A percentile compares a stretch with the other conserved stretches of the same genome.
phyloP scores from a whole-genome alignment of 2,797 vertebrate genomes.

The Natrix natrix region DNA sequence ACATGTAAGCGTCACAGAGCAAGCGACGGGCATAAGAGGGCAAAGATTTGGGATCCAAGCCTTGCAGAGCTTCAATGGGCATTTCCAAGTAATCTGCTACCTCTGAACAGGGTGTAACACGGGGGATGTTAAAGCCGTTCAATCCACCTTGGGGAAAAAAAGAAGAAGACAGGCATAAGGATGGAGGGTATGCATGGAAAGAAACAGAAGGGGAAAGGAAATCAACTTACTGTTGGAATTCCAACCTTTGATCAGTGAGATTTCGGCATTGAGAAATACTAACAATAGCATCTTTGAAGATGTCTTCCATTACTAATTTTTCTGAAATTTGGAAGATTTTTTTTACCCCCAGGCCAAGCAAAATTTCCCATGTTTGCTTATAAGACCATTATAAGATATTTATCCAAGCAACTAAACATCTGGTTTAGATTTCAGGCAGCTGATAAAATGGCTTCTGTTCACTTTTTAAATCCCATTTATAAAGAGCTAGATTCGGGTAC shows the following conservation, averaged over 20 bases:
- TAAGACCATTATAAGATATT: neutral
- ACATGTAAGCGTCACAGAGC: constrained; percentile 86
- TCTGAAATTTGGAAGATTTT: neutral
- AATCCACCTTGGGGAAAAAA: constrained; percentile 72
- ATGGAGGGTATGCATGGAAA: neutral
- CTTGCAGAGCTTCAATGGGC: constrained; percentile 70
- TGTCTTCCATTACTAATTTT: neutral
- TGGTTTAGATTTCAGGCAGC: neutral
- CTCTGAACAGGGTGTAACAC: constrained; percentile 79
- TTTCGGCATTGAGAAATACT: neutral
- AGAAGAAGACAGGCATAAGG: neutral
- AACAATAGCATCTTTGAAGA: neutral
- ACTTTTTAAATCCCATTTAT: neutral
- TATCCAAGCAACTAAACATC: neutral
- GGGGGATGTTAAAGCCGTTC: constrained; percentile 84
- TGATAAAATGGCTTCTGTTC: neutral
- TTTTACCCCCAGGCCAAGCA: neutral
- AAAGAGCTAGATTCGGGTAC: too few species aligned
- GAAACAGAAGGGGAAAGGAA: neutral
- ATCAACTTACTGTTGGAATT: neutral
- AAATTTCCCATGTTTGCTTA: neutral
- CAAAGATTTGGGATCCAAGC: constrained; percentile 70
- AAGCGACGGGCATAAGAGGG: constrained; percentile 71
- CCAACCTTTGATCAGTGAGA: neutral
- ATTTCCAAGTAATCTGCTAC: constrained; percentile 79